Evolutionary conservation across 1,140 invertebrate genomes (phyloP), one percentile per base, ranked within the genome.

Genomic region (Sycobia sp.): DNA sequence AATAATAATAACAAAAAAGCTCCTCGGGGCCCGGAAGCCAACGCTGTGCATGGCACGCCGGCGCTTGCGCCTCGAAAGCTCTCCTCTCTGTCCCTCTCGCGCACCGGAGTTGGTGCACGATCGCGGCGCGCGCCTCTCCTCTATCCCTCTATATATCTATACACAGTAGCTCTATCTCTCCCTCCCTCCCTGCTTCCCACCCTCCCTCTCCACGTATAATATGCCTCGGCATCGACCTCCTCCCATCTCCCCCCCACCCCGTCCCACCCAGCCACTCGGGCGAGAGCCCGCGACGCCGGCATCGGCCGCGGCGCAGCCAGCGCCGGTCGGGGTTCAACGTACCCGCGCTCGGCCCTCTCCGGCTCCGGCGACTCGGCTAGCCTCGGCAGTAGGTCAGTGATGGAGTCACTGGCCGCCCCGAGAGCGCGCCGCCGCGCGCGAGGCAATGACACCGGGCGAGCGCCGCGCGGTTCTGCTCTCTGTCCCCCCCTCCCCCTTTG

Each of bases 321-420:
- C 50, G 18, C 5, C 13, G 47, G 32, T 65, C 67, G 63, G 72
- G 72, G 79, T 78, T 82, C 79, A 74, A 78, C 71, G 78, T 53
- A 75, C 78, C 67, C 46, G 16, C 34, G 39, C 51, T 82, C 80
- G 79, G 67, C 0, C 8, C 38, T 29, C 54, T 62, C 66, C 79
- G 79, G 11, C 38, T n/a, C 20, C 3, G 9, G 51, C 66, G 5
- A 51, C 67, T 80, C 78, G 78, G 62, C n/a, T 14, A n/a, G 20
- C 39, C 65, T 80, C 80, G 80, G 78, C 78, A 82, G 77, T 82
- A 82, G 79, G 79, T 82, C 79, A 82, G 79, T 82, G 78, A 82
- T 82, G 78, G 79, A 80, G 79, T 80, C 78, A 80, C 79, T 80
- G 80, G 77, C 80, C 80, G 78, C 78, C 79, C 78, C 74, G 76